Base-by-base conservation (phyloP, 2,888 invertebrate species). In the Torymus tubicola region DNA sequence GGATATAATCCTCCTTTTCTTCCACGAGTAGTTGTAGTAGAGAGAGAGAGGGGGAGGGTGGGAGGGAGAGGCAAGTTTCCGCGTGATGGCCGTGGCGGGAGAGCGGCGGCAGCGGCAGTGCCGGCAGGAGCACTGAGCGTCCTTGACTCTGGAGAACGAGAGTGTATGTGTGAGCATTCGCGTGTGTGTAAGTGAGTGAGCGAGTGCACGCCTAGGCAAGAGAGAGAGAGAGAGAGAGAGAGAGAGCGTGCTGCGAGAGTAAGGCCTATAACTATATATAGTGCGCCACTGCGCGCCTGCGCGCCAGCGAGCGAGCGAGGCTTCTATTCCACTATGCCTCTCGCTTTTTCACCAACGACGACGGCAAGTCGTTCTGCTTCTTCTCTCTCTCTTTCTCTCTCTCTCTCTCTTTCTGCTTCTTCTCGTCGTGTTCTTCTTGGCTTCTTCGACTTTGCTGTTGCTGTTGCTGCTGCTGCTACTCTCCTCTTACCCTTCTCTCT, bases 111-210 rank as follows among this genome's bases (percentile, higher is more conserved):
- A 55, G 57, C 50, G 57, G 50, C 2, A 13, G 31, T 31, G 31
- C 31, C 52, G 71, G 71, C 92, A 93, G 93, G 94, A 94, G 94
- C 94, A 94, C 93, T 93, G 94, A 93, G 94, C 94, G 94, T 93
- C 94, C 94, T 94, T 94, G 94, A 94, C 94, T 94, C 93, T 90
- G 90, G 92, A 83, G 83, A 81, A 73, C 78, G 78, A 79, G 78
- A 13, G 69, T 21, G 42, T 50, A 16, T 70, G 60, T 58, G 50
- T 21, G 42, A 60, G 61, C 61, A 8, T 52, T 61, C 24, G n/a
- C 24, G n/a, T 64, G 42, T 16, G 57, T 57, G 24, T 57, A n/a
- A 13, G 31, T 61, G 42, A 42, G 42, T 42, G 42, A 42, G 70
- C 57, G 42, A 58, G 42, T 42, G 42, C n/a, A 52, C n/a, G 57